Conservation (phyloP, 2,888 invertebrate genomes). For the Pseudococcus viburni region DNA sequence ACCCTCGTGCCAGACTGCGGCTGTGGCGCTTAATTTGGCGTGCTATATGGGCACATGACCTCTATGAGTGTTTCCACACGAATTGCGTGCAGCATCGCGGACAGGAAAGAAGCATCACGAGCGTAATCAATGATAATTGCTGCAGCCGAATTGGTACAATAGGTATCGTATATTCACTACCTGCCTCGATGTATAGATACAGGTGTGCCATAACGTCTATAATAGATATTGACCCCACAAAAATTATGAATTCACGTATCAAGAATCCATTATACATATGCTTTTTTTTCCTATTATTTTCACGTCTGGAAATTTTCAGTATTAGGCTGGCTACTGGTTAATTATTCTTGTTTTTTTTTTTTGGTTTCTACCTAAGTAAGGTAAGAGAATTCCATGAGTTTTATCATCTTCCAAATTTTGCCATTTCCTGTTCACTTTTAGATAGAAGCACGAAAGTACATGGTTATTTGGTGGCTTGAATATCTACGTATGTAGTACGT, state of each 20-base stretch:
- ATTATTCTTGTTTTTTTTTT: not conserved
- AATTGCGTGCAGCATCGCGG: slow-evolving; percentile 29
- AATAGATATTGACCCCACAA: not conserved
- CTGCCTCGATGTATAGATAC: not conserved
- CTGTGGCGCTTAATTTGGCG: slow-evolving; percentile 1
- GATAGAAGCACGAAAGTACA: not conserved
- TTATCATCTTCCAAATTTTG: too few species aligned
- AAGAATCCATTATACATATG: not conserved
- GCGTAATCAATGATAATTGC: slow-evolving; percentile 26
- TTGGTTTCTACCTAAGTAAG: too few species aligned
- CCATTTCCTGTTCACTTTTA: not conserved
- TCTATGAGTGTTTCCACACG: slow-evolving; percentile 29
- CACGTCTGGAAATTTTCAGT: not conserved
- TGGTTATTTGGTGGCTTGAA: not conserved
- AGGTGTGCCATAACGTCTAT: not conserved
- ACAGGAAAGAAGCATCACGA: slow-evolving; percentile 26
- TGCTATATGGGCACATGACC: slow-evolving; percentile 35
- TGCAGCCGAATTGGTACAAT: slow-evolving; percentile 23
- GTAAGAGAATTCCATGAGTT: too few species aligned
- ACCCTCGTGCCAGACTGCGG: slow-evolving; percentile 23
- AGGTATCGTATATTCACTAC: not conserved
- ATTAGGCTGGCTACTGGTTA: not conserved
- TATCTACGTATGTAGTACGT: too few species aligned
- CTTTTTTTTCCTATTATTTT: not conserved
- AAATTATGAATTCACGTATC: not conserved